Evolutionary conservation across 2,113 vertebrate species (phyloP).

Genomic region (Nerophis ophidion): DNA sequence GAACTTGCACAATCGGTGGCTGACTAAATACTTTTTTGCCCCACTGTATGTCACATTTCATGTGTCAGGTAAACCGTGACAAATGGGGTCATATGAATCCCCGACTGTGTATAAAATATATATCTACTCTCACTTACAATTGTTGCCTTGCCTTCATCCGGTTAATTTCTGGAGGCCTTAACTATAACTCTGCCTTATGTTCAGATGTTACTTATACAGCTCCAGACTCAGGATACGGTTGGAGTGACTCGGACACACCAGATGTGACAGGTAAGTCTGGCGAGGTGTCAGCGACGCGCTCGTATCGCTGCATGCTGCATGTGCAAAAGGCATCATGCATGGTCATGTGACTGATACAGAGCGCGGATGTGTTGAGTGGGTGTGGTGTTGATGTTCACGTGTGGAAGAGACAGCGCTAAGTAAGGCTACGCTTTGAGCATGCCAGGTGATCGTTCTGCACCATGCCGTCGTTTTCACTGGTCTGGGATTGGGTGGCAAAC

Average conservation of each 20-base stretch:
- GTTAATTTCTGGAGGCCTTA: neutral
- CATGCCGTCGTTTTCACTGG: slow-evolving; percentile 45
- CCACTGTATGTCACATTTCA: no score
- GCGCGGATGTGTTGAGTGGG: slow-evolving; percentile 29
- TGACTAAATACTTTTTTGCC: no score
- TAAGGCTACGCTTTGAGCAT: slow-evolving; percentile 37
- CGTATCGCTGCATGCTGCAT: slow-evolving; percentile 28
- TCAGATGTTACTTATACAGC: slow-evolving; percentile 65
- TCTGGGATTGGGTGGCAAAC: slow-evolving; percentile 43
- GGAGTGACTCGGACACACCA: slow-evolving; percentile 57
- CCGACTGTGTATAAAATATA: no score
- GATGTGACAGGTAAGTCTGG: slow-evolving; percentile 64
- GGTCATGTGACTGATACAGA: slow-evolving; percentile 24
- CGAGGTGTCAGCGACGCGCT: slow-evolving; percentile 13
- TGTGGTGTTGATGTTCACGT: slow-evolving; percentile 29
- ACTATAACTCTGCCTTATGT: slow-evolving; percentile 49
- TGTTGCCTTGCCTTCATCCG: no score
- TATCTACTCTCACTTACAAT: no score
- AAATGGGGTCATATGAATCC: no score
- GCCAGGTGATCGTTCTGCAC: slow-evolving; percentile 35
- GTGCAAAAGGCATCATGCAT: slow-evolving; percentile 44
- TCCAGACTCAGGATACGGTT: slow-evolving; percentile 67
- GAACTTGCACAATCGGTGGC: no score
- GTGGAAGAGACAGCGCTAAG: slow-evolving; percentile 8
- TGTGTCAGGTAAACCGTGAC: no score